These are phyloP conservation scores for Leptatherina wallacei DNA, from an alignment of 2,797 vertebrate genomes.

Conservation along the genomic window DNA sequence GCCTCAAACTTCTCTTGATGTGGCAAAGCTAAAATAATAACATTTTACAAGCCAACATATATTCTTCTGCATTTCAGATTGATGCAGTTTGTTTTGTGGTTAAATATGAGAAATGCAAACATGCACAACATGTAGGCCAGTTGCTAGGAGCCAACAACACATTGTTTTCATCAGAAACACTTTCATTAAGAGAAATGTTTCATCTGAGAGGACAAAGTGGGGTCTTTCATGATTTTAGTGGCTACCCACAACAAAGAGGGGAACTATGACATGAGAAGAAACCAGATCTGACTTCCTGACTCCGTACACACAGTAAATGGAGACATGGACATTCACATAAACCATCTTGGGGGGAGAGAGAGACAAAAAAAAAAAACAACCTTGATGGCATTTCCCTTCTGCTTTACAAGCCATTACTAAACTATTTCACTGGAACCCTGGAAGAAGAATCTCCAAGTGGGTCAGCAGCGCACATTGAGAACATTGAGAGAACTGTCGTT, in stretches of 20 bases:
- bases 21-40: constrained; percentile 27
- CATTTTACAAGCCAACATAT: constrained; percentile 20
- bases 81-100: constrained; percentile 29
- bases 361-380: background rate
- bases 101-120: constrained; percentile 49
- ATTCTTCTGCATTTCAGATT: constrained; percentile 12
- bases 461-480: constrained; percentile 25
- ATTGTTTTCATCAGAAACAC: constrained; percentile 34
- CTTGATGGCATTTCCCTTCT: constrained; percentile 13
- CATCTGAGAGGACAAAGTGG: constrained; percentile 40
- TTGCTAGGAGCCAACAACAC: constrained; percentile 16
- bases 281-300: constrained; percentile 9
- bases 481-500: constrained; percentile 11
- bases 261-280: constrained; percentile 38
- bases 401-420: constrained; percentile 26
- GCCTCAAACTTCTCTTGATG: constrained; percentile 38
- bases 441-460: constrained; percentile 8
- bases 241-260: constrained; percentile 44
- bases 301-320: constrained; percentile 50
- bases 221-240: constrained; percentile 3
- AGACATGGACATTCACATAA: constrained; percentile 50
- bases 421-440: constrained; percentile 10
- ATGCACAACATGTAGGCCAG: constrained; percentile 32
- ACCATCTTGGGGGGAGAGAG: background rate
- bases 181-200: constrained; percentile 35